A percentile compares a stretch with the other conserved stretches of the same genome.
These are phyloP conservation scores for Rhinogobio ventralis DNA, from an alignment of 2,797 vertebrate genomes.

Conservation along the genomic window DNA sequence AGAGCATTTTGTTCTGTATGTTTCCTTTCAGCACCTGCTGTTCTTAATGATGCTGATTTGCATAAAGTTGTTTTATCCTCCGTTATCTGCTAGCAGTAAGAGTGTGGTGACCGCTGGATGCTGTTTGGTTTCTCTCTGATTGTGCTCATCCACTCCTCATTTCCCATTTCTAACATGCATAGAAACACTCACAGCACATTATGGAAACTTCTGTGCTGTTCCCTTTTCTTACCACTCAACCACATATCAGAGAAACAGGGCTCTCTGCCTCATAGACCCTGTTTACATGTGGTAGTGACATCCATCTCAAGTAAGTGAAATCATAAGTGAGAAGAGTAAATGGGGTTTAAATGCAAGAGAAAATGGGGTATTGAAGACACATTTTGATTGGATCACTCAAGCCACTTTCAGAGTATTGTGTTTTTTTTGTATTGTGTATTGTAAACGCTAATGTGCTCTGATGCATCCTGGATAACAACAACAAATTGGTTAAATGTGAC, in stretches of 20 bases:
- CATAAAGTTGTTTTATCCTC: slow-evolving; percentile 46
- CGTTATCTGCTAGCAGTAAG: slow-evolving; percentile 48
- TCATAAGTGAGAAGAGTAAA: neutral
- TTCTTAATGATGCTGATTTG: slow-evolving; percentile 41
- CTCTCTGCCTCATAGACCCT: neutral
- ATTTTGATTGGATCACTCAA: neutral
- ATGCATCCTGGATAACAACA: neutral
- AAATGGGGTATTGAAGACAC: neutral
- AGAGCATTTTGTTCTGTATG: slow-evolving; percentile 3
- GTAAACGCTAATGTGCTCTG: neutral
- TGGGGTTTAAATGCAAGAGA: neutral
- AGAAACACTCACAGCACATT: slow-evolving; percentile 13
- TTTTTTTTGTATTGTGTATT: neutral
- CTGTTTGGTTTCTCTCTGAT: slow-evolving; percentile 39
- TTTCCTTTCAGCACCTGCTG: slow-evolving; percentile 27
- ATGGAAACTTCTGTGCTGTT: neutral
- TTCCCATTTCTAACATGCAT: slow-evolving; percentile 6
- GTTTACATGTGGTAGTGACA: neutral
- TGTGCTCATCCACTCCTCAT: slow-evolving; percentile 16
- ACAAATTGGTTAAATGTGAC: neutral
- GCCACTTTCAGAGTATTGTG: neutral
- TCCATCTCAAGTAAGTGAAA: neutral
- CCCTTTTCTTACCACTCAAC: neutral
- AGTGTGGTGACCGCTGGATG: slow-evolving; percentile 1
- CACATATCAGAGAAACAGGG: neutral